Percentiles rank a stretch among this genome's conserved stretches.
Evolutionary conservation across 2,888 invertebrate genomes (phyloP).

Genomic region (Gandaritis pyraliata): DNA sequence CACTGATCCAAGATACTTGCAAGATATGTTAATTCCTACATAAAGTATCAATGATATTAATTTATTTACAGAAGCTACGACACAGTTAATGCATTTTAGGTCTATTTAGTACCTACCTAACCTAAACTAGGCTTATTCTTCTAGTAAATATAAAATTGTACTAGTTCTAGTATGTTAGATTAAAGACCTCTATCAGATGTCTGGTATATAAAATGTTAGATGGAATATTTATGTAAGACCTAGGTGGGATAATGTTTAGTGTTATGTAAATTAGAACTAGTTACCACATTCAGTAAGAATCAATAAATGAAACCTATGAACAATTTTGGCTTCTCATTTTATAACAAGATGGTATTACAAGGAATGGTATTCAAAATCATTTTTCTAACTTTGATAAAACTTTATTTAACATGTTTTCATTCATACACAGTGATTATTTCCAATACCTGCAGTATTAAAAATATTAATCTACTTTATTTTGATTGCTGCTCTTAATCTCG

Average conservation of each 20-base stretch:
- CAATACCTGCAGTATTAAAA: slow-evolving; percentile 4
- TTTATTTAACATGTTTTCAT: background rate
- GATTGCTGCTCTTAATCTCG: slow-evolving; percentile 93
- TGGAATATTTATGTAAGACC: slow-evolving; percentile 27
- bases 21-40: too few species aligned
- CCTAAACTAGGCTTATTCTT: slow-evolving; percentile 24
- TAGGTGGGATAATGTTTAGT: slow-evolving; percentile 28
- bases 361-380: too few species aligned
- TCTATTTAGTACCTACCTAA: slow-evolving; percentile 41
- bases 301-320: slow-evolving; percentile 57
- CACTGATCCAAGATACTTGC: background rate
- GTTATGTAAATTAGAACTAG: slow-evolving; percentile 62
- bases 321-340: slow-evolving; percentile 43
- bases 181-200: slow-evolving; percentile 35
- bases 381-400: too few species aligned
- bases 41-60: background rate
- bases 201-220: slow-evolving; percentile 22
- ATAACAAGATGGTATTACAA: too few species aligned
- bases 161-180: slow-evolving; percentile 19
- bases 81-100: slow-evolving; percentile 49
- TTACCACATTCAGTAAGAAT: slow-evolving; percentile 60
- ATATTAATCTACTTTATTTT: slow-evolving; percentile 87
- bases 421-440: background rate
- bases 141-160: slow-evolving; percentile 25
- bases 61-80: background rate